Base-by-base conservation (phyloP, 1,140 invertebrate genomes). In the Pseudoatta argentina region DNA sequence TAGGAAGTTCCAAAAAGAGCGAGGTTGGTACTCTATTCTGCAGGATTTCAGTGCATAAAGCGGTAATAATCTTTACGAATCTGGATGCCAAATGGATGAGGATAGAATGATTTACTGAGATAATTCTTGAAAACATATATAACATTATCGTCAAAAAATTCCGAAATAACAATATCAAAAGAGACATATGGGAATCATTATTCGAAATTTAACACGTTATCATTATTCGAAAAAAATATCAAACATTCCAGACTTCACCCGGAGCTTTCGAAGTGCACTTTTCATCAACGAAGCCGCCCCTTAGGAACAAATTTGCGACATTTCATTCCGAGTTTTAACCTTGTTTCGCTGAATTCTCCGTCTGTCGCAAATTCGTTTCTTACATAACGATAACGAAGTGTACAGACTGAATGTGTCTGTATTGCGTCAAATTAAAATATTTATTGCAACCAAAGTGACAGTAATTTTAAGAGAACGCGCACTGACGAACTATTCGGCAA, bases 251-350 rank as follows among this genome's bases (percentile, higher is more conserved):
- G 44, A 73, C 55, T 66, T 51, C 30, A 30, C 51, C 30, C 57
- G 48, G 63, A 27, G 51, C 30, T 66, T 64, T 8, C 61, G 83
- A 77, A 55, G 48, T 64, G 66, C 79, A 66, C 69, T 76, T 90
- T 90, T 90, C 89, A 81, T 85, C 88, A 78, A 24, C 44, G 71
- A 51, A 85, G 89, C 73, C 85, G 77, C 85, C 72, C 77, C 79
- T 86, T 39, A 83, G 81, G 79, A 89, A 90, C 89, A 81, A 88
- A 91, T 91, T 88, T 91, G 91, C 86, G 78, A 79, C 85, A 44
- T 90, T 90, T 90, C 89, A 86, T 91, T 90, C 72, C 71, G 77
- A 91, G 89, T 91, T 91, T 91, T 88, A 90, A 91, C 82, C 87
- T 91, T 63, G 73, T 91, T 91, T 83, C 79, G 14, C 34, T 83